Evolutionary conservation across 2,888 invertebrate genomes (phyloP).

Genomic region (Scrobipalpa costella): DNA sequence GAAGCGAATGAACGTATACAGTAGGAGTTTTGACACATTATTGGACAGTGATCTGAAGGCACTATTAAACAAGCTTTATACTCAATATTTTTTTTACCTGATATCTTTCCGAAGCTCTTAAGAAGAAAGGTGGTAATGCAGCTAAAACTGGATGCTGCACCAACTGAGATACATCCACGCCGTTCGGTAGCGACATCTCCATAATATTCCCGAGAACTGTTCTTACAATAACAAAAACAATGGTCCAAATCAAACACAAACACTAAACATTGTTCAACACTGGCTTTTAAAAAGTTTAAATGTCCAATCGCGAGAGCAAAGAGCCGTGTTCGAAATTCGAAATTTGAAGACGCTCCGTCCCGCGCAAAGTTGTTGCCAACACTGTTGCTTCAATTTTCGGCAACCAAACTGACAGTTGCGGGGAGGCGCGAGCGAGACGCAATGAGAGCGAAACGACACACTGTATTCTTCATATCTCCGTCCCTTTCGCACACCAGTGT

Average conservation of each 20-base stretch:
- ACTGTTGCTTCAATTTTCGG: slow-evolving; percentile 76
- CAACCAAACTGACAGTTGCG: slow-evolving; percentile 62
- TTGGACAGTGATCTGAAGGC: background rate
- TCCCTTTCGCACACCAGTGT: slow-evolving; percentile 68
- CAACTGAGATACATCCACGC: slow-evolving; percentile 92
- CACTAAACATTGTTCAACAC: slow-evolving; percentile 29
- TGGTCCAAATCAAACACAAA: slow-evolving; percentile 35
- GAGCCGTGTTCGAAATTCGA: background rate
- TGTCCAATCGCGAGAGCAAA: slow-evolving; percentile 29
- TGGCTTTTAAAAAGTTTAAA: slow-evolving; percentile 25
- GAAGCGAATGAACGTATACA: too few relatives aligned
- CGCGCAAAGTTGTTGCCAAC: slow-evolving; percentile 62
- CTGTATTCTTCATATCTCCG: slow-evolving; percentile 64
- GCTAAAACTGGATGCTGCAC: slow-evolving; percentile 93
- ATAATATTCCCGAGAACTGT: slow-evolving; percentile 40
- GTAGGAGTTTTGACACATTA: too few relatives aligned
- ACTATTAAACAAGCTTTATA: background rate
- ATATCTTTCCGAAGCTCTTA: slow-evolving; percentile 94
- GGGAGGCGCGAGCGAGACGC: slow-evolving; percentile 56
- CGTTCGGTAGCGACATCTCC: slow-evolving; percentile 91
- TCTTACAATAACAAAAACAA: slow-evolving; percentile 26
- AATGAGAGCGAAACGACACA: slow-evolving; percentile 68
- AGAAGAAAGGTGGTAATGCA: slow-evolving; percentile 92
- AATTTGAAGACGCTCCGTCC: slow-evolving; percentile 48
- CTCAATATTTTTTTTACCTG: slow-evolving; percentile 77